A percentile compares a stretch with the other conserved stretches of the same genome.
These are phyloP conservation scores for Ciconia nigra DNA, from an alignment of 2,797 vertebrate species.

Conservation along the genomic window DNA sequence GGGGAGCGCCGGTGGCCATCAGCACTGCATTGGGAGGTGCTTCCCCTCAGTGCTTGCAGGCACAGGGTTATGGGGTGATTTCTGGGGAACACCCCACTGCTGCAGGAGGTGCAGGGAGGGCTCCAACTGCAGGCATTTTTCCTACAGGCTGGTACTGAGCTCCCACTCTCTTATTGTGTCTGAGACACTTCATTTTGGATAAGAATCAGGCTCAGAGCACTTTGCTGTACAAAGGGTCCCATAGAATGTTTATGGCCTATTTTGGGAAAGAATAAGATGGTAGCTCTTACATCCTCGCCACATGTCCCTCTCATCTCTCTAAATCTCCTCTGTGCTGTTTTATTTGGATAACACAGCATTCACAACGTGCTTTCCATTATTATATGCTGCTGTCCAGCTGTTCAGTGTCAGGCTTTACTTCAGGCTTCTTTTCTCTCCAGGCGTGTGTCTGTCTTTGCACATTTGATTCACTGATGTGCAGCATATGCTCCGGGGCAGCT, in stretches of 20 bases:
- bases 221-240: neutral
- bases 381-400: constrained; percentile 54
- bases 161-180: neutral
- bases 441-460: constrained; percentile 39
- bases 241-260: constrained; percentile 21
- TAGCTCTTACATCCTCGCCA: constrained; percentile 9
- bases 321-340: constrained; percentile 29
- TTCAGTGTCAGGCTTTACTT: constrained; percentile 54
- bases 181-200: neutral
- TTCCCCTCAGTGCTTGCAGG: accelerated
- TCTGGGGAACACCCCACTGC: neutral
- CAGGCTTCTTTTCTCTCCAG: constrained; percentile 39
- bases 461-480: constrained; percentile 30
- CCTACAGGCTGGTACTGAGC: neutral
- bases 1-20: neutral
- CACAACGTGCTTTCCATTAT: constrained; percentile 36
- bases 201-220: constrained; percentile 6
- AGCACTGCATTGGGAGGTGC: accelerated
- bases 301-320: constrained; percentile 47
- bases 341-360: constrained; percentile 23
- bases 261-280: constrained; percentile 23
- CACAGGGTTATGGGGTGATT: neutral
- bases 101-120: neutral
- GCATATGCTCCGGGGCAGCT: constrained; percentile 15
- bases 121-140: neutral